Evolutionary conservation across 2,113 vertebrate species (phyloP), one percentile per base, ranked within the genome.

Genomic region (Microtus pennsylvanicus): DNA sequence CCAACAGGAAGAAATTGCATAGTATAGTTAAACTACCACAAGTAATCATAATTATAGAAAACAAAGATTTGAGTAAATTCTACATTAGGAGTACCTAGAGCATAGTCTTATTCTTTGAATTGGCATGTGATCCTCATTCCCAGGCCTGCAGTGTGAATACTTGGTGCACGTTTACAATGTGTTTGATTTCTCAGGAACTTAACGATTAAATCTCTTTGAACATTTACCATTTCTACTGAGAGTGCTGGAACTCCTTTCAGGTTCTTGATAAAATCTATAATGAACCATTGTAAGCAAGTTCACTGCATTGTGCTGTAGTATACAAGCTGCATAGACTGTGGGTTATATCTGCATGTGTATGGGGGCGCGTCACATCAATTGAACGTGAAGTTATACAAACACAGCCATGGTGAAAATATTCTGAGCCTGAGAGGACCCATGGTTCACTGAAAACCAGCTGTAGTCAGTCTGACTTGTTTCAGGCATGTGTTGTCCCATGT

Each of bases 61-160:
- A 47, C 47, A 19, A 6, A 86, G 45, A 89, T 77, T 91, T 89
- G 52, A 77, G 58, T 76, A 88, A 85, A 88, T 75, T 88, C 87
- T 78, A 52, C 63, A 33, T 85, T 65, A 65, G 3, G 3, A 26
- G 0, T 90, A 82, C 21, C 83, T 50, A 72, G 69, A 70, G 24
- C 14, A 75, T 45, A 19, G 87, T 94, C 82, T 87, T 75, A 28
- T 38, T 72, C 47, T 70, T 47, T 58, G 42, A 77, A 85, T 30
- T 47, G 12, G 69, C 3, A 17, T 7, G 7, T 80, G 55, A 35
- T 61, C 42, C 58, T 14, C 47, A 9, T 30, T 38, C 9, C 7
- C 47, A 19, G 55, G 22, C 14, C 5, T 82, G 28, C 24, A 55
- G 19, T 81, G n/a, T 30, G 28, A n/a, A 61, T 24, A 35, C 35